These are phyloP conservation scores for Melitaea cinxia DNA, from an alignment of 1,140 invertebrate genomes.

Conservation along the genomic window DNA sequence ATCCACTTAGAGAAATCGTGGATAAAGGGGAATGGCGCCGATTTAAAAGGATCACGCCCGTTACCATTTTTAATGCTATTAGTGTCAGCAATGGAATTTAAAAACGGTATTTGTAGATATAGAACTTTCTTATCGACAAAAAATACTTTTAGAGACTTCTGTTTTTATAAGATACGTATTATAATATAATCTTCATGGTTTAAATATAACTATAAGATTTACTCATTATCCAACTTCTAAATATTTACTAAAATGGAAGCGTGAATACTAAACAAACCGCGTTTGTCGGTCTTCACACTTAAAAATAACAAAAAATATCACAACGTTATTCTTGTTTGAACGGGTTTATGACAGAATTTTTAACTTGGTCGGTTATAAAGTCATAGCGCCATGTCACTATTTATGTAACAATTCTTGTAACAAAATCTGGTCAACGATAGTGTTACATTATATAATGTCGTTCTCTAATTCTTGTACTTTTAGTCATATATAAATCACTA, in stretches of 20 bases:
- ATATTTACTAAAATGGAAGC: too few species aligned
- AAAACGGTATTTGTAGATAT: constrained; percentile 5
- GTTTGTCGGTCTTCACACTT: constrained; percentile 4
- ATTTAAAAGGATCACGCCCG: constrained; percentile 39
- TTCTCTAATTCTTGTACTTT: too few species aligned
- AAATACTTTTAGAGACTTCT: not conserved
- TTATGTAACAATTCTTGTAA: not conserved
- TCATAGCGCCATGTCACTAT: not conserved
- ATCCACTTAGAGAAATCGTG: constrained; percentile 49
- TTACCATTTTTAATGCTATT: constrained; percentile 35
- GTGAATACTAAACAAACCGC: constrained; percentile 2
- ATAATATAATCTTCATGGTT: too few species aligned
- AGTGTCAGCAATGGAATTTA: constrained; percentile 29
- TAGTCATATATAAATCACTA: too few species aligned
- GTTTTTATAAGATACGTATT: not conserved
- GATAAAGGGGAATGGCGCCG: constrained; percentile 38
- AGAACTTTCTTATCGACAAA: not conserved
- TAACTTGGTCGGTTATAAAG: constrained; percentile 13
- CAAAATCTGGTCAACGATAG: not conserved
- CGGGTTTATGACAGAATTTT: constrained; percentile 17
- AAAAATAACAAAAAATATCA: constrained; percentile 13
- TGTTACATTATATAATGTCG: not conserved
- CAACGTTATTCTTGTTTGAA: constrained; percentile 23
- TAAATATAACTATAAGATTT: too few species aligned
- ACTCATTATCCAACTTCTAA: too few species aligned